Percentiles rank a stretch among this genome's conserved stretches.
Conservation (phyloP, 2,888 invertebrate genomes). For the Ormyrus labotus region DNA sequence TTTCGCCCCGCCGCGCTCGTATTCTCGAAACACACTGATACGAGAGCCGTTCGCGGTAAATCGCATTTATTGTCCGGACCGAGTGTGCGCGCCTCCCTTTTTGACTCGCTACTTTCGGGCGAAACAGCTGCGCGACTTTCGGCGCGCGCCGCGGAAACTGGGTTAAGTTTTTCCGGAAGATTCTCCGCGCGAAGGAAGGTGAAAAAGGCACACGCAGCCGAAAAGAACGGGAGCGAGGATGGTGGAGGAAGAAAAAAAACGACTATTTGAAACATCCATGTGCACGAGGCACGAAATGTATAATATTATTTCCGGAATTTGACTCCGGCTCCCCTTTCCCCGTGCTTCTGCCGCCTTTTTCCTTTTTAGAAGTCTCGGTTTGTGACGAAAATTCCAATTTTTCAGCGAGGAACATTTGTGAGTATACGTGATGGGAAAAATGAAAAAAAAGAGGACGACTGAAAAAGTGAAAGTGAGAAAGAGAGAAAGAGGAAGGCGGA, state of each 20-base stretch:
- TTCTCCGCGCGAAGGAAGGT: background rate
- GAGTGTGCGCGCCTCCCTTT: background rate
- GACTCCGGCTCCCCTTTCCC: too few relatives aligned
- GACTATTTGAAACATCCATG: slow-evolving; percentile 5
- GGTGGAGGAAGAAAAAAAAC: background rate
- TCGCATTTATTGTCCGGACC: slow-evolving; percentile 19
- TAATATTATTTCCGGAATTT: slow-evolving; percentile 4
- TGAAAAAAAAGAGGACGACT: background rate
- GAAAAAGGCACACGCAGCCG: background rate
- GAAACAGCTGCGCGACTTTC: slow-evolving; percentile 7
- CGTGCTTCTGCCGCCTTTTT: too few relatives aligned
- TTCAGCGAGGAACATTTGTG: background rate
- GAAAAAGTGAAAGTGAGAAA: too few relatives aligned
- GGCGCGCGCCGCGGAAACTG: background rate
- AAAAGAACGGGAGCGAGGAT: background rate
- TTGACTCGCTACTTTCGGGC: background rate
- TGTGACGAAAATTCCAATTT: slow-evolving; percentile 16
- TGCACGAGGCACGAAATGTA: background rate
- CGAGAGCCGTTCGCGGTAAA: background rate
- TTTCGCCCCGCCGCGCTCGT: background rate
- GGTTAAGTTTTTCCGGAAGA: background rate
- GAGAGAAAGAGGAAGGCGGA: too few relatives aligned
- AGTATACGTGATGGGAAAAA: background rate
- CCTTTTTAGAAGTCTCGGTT: background rate
- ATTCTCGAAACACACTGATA: background rate